phyloP scores from a whole-genome alignment of 1,140 invertebrate genomes.

The Drosophila ananassae region DNA sequence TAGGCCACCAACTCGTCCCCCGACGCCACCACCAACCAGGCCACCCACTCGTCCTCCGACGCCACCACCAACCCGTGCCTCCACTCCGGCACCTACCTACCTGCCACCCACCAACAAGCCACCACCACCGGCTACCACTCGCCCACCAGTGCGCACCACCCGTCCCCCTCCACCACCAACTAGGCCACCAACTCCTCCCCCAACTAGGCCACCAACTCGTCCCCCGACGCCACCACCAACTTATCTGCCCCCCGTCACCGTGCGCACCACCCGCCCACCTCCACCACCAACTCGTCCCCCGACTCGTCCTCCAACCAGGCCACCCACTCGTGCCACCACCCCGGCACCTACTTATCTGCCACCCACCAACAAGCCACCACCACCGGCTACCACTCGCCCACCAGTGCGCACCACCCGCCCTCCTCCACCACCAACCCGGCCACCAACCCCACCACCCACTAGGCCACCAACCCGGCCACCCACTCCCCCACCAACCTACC shows the following conservation, averaged over 20 bases:
- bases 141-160: conserved; percentile 17
- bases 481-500: conserved; percentile 50
- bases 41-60: conserved; percentile 21
- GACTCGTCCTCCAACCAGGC: conserved; percentile 19
- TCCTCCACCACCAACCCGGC: conserved; percentile 17
- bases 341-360: conserved; percentile 46
- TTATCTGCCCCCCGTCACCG: conserved; percentile 32
- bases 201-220: conserved; percentile 31
- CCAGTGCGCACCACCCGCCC: conserved; percentile 10
- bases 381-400: conserved; percentile 7
- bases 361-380: conserved; percentile 37
- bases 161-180: conserved; percentile 42
- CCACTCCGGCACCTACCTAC: conserved; percentile 44
- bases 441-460: conserved; percentile 30
- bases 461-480: conserved; percentile 44
- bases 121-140: conserved; percentile 21
- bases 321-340: conserved; percentile 43
- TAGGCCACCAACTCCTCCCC: conserved; percentile 32
- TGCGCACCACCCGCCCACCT: conserved; percentile 28
- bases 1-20: conserved; percentile 36
- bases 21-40: conserved; percentile 34
- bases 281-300: conserved; percentile 44
- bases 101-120: conserved; percentile 45
- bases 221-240: conserved; percentile 51
- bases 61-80: conserved; percentile 22